These are phyloP conservation scores for Rhinichthys osculus DNA, from an alignment of 2,797 vertebrate species.

Conservation along the genomic window DNA sequence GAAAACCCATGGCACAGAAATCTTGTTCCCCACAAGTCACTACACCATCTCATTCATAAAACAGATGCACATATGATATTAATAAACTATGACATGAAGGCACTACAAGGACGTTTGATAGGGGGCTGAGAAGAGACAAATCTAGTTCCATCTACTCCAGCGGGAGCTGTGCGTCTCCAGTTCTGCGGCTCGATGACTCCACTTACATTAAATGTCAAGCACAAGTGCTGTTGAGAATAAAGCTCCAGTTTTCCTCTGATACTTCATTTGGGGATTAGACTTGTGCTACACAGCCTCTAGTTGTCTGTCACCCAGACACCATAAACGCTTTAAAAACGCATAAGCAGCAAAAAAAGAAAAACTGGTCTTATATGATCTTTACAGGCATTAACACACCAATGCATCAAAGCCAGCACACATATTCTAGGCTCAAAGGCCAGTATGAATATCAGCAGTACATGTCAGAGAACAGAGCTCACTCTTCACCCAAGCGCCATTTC, in stretches of 20 bases:
- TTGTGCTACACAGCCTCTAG: slow-evolving; percentile 27
- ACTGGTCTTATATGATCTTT: slow-evolving; percentile 5
- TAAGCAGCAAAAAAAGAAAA: slow-evolving; percentile 51
- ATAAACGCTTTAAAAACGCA: slow-evolving; percentile 12
- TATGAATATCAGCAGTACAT: neutral
- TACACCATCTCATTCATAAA: slow-evolving; percentile 59
- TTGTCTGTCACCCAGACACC: neutral
- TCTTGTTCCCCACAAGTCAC: slow-evolving; percentile 17
- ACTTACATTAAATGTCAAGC: slow-evolving; percentile 18
- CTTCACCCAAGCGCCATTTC: slow-evolving; percentile 83
- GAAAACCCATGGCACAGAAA: slow-evolving; percentile 57
- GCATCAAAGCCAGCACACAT: slow-evolving; percentile 8
- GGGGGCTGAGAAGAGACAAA: slow-evolving; percentile 59
- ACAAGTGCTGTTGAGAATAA: slow-evolving; percentile 9
- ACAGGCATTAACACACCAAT: neutral
- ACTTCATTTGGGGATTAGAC: neutral
- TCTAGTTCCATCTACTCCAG: slow-evolving; percentile 64
- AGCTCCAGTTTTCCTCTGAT: slow-evolving; percentile 10
- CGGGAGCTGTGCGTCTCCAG: slow-evolving; percentile 23
- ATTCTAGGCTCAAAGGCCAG: neutral
- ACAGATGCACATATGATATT: slow-evolving; percentile 60
- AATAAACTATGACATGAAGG: slow-evolving; percentile 74
- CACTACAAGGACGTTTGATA: slow-evolving; percentile 73
- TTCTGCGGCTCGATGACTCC: slow-evolving; percentile 19
- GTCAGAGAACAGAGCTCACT: slow-evolving; percentile 36